These are phyloP conservation scores for Pogona vitticeps DNA, from an alignment of 2,113 vertebrate species.

Conservation along the genomic window DNA sequence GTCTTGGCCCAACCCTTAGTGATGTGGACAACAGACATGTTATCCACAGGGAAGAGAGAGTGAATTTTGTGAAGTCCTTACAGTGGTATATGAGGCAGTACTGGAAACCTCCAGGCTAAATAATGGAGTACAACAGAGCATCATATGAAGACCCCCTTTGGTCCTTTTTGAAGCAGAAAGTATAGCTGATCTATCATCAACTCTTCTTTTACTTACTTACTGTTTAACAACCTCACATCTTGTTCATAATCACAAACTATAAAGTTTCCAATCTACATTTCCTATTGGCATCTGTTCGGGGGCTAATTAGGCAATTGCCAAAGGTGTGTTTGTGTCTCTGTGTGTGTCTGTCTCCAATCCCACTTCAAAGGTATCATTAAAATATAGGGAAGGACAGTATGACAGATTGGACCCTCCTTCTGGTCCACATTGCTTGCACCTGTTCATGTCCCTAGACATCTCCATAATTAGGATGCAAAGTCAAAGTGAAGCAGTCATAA, in stretches of 20 bases:
- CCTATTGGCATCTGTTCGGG: constrained; percentile 48
- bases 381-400: constrained; percentile 46
- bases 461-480: constrained; percentile 54
- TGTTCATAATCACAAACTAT: background rate
- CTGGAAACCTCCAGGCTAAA: constrained; percentile 1
- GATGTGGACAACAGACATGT: background rate
- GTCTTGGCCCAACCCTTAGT: background rate
- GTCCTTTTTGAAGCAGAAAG: constrained; percentile 19
- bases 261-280: constrained; percentile 40
- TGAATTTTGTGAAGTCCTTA: constrained; percentile 1
- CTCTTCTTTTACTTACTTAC: constrained; percentile 20
- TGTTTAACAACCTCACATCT: background rate
- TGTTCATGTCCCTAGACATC: constrained; percentile 8
- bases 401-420: constrained; percentile 33
- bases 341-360: constrained; percentile 19
- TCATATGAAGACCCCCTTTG: constrained; percentile 31
- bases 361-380: constrained; percentile 23
- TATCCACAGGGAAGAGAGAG: background rate
- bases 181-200: constrained; percentile 3
- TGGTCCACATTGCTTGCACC: constrained; percentile 8
- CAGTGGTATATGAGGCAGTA: constrained; percentile 3
- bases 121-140: constrained; percentile 33
- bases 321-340: constrained; percentile 11
- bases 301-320: constrained; percentile 51
- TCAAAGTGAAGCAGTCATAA: constrained; percentile 48